Percentiles rank a stretch among this genome's conserved stretches.
Evolutionary conservation across 2,888 invertebrate genomes (phyloP).

Genomic region (Osedax frankpressi): DNA sequence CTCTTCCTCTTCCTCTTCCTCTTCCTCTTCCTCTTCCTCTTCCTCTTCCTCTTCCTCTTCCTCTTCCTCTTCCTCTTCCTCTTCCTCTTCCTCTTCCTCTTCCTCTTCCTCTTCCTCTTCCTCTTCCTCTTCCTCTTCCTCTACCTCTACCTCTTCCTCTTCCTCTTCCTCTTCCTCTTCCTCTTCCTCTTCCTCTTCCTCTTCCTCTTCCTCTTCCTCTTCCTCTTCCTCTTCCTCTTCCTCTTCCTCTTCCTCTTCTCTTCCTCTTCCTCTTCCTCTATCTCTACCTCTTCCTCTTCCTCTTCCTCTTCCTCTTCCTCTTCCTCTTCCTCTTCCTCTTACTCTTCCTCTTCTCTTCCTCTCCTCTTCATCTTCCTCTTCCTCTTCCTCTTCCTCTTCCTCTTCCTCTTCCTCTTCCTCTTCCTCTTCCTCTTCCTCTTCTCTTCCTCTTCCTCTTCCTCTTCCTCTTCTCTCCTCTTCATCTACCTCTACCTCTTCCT

Average conservation of each 20-base stretch:
- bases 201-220: background rate
- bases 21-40: background rate
- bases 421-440: background rate
- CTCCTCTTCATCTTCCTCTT: background rate
- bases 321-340: background rate
- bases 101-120: background rate
- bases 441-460: background rate
- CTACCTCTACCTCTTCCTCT: background rate
- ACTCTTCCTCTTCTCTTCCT: background rate
- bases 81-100: background rate
- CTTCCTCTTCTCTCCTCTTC: background rate
- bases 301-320: background rate
- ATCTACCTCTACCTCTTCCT: background rate
- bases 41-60: background rate
- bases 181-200: background rate
- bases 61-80: background rate
- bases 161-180: background rate
- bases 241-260: background rate
- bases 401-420: background rate
- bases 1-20: background rate
- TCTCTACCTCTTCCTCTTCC: background rate
- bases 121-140: background rate
- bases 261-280: background rate
- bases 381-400: background rate
- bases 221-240: background rate